Percentiles rank a stretch among this genome's conserved stretches.
These are phyloP conservation scores for Strigamia transsilvanica DNA, from an alignment of 2,888 invertebrate species.

Conservation along the genomic window DNA sequence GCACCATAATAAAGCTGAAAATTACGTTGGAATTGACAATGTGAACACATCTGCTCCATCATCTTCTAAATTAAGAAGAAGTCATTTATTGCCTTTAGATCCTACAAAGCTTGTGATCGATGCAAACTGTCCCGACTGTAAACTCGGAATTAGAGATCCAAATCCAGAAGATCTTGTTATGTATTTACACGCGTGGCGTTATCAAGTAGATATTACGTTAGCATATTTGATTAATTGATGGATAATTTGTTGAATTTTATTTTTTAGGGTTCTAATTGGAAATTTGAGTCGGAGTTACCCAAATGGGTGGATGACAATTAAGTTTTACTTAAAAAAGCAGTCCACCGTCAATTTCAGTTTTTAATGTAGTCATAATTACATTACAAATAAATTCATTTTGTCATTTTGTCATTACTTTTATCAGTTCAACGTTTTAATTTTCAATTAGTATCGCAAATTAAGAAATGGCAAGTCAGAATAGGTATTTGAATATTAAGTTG, in stretches of 20 bases:
- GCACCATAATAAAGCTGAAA: conserved; percentile 91
- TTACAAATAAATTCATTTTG: conserved; percentile 6
- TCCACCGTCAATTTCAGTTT: background rate
- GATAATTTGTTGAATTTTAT: conserved; percentile 55
- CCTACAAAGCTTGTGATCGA: conserved; percentile 73
- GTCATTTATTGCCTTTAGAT: conserved; percentile 68
- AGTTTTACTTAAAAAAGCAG: background rate
- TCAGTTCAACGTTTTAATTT: background rate
- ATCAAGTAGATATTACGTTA: conserved; percentile 58
- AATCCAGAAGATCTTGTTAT: conserved; percentile 90
- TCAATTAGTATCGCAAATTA: background rate
- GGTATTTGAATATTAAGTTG: background rate
- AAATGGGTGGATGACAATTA: conserved; percentile 76
- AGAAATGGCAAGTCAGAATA: background rate
- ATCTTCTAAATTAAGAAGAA: conserved; percentile 25
- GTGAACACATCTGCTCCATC: background rate
- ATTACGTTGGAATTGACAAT: conserved; percentile 90
- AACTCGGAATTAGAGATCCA: conserved; percentile 89
- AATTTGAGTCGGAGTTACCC: conserved; percentile 89
- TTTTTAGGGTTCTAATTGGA: conserved; percentile 89
- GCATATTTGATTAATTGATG: background rate
- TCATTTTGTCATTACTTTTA: background rate
- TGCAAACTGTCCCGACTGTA: conserved; percentile 91
- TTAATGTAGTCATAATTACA: conserved; percentile 4
- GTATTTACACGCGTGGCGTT: conserved; percentile 84